Conservation (phyloP, 2,797 vertebrate genomes). For the Thunnus albacares region DNA sequence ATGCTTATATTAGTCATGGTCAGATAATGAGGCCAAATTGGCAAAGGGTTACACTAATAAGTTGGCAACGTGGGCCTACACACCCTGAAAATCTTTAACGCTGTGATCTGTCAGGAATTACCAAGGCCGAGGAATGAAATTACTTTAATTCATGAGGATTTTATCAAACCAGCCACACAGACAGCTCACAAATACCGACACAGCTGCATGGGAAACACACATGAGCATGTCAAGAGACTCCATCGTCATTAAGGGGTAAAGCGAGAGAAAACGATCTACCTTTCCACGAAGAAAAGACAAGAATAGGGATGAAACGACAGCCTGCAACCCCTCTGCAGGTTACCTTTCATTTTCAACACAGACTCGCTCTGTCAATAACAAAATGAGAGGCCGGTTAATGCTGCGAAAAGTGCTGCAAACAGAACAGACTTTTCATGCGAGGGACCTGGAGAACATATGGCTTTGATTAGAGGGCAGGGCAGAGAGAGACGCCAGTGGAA, state of each 20-base stretch:
- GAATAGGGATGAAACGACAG: constrained; percentile 11
- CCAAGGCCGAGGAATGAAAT: background rate
- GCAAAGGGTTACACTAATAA: background rate
- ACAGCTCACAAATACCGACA: constrained; percentile 37
- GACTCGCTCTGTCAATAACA: constrained; percentile 34
- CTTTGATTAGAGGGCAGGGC: constrained; percentile 83
- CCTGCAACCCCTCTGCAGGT: constrained; percentile 17
- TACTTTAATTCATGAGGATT: constrained; percentile 17
- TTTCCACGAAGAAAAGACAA: too few relatives aligned
- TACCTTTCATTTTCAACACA: constrained; percentile 31
- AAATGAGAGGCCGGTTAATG: constrained; percentile 34
- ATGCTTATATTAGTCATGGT: constrained; percentile 49
- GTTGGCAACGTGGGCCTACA: background rate
- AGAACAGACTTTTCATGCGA: constrained; percentile 79
- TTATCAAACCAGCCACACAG: constrained; percentile 16
- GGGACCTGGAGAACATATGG: constrained; percentile 82
- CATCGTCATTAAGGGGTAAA: background rate
- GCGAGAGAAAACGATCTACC: background rate
- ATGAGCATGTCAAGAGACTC: too few relatives aligned
- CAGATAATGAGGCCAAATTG: constrained; percentile 23
- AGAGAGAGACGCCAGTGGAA: constrained; percentile 74
- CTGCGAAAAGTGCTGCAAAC: constrained; percentile 61
- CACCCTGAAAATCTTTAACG: background rate
- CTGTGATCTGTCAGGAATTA: constrained; percentile 7
- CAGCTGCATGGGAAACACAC: background rate